phyloP scores from a whole-genome alignment of 2,797 vertebrate genomes.

The Chelon auratus region DNA sequence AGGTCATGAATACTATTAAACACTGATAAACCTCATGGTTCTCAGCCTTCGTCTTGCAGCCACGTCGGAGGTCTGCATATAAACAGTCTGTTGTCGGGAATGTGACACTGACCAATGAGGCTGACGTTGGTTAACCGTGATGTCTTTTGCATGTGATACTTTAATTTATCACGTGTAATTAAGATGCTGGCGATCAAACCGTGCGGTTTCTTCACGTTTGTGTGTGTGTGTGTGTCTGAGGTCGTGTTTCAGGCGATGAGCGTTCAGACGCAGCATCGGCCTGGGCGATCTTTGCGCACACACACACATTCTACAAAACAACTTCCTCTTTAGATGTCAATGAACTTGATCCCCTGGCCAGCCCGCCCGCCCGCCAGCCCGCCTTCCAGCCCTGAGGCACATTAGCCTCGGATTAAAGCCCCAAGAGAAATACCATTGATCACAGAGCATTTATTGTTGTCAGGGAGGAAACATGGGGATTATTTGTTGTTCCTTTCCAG shows the following conservation, averaged over 20 bases:
- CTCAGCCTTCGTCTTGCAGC: not conserved
- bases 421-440: slow-evolving; percentile 68
- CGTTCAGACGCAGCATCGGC: not conserved
- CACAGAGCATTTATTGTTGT: slow-evolving; percentile 78
- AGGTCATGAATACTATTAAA: not conserved
- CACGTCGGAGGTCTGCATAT: not conserved
- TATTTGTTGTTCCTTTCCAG: slow-evolving; percentile 65
- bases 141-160: too few relatives aligned
- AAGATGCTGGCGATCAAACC: too few relatives aligned
- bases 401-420: slow-evolving; percentile 67
- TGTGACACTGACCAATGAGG: too few relatives aligned
- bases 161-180: too few relatives aligned
- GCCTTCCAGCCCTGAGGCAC: slow-evolving; percentile 38
- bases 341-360: slow-evolving; percentile 67
- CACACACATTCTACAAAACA: slow-evolving; percentile 20
- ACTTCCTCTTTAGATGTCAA: slow-evolving; percentile 52
- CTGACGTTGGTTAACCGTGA: too few relatives aligned
- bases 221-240: not conserved
- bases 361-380: slow-evolving; percentile 1
- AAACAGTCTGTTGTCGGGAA: too few relatives aligned
- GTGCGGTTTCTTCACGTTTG: too few relatives aligned
- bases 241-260: not conserved
- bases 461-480: slow-evolving; percentile 71
- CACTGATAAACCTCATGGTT: not conserved
- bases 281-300: slow-evolving; percentile 29